Conservation (phyloP, 2,888 invertebrate genomes). For the Axea sp. region DNA sequence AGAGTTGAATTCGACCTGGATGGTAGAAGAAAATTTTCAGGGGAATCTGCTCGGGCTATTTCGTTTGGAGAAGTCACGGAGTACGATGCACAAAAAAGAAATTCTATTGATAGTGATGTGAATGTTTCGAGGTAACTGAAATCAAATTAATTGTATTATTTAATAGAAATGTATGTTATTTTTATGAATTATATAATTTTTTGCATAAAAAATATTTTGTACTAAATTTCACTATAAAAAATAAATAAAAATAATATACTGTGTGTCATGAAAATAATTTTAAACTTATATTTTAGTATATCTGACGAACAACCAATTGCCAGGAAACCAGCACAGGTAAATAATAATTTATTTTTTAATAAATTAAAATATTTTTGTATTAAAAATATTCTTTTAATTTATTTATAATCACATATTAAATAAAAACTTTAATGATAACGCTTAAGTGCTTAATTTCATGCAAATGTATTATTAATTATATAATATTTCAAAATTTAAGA, state of each 20-base stretch:
- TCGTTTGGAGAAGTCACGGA: constrained; percentile 55
- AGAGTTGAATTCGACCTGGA: constrained; percentile 84
- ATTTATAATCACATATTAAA: no score
- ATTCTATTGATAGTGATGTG: constrained; percentile 81
- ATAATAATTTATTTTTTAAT: background rate
- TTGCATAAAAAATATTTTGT: no score
- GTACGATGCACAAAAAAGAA: constrained; percentile 66
- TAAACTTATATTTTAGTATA: constrained; percentile 75
- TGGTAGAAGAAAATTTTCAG: constrained; percentile 63
- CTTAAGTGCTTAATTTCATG: no score
- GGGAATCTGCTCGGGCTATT: constrained; percentile 65
- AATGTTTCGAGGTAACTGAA: constrained; percentile 80
- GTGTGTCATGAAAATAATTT: no score
- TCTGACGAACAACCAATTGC: constrained; percentile 79
- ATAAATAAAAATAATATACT: no score
- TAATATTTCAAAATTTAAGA: no score
- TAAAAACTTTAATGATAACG: no score
- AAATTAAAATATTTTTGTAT: background rate
- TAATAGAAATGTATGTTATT: no score
- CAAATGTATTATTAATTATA: no score
- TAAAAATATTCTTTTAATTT: background rate
- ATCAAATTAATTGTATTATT: no score
- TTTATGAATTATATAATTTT: no score
- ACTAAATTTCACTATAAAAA: no score
- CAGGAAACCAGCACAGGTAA: constrained; percentile 38